These are phyloP conservation scores for Odocoileus virginianus DNA, from an alignment of 2,113 vertebrate species.

Conservation along the genomic window DNA sequence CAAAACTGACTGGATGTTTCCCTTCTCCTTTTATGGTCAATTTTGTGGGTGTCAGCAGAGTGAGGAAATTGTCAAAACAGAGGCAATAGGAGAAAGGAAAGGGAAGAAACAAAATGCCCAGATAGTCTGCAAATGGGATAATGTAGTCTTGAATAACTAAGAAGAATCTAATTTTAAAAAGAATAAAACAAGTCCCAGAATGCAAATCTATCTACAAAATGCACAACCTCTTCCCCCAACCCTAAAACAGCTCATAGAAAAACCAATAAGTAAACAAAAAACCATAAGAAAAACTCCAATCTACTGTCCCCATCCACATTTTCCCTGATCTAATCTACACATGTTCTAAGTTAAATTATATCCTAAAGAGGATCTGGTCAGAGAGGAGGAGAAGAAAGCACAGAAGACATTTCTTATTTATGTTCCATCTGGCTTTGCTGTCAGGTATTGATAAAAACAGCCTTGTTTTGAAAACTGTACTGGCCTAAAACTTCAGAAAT, in stretches of 20 bases:
- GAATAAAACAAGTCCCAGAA: slow-evolving; percentile 4
- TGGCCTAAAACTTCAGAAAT: slow-evolving; percentile 8
- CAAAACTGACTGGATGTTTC: slow-evolving; percentile 42
- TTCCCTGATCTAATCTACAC: neutral
- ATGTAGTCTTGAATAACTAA: slow-evolving; percentile 37
- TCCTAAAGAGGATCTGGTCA: neutral
- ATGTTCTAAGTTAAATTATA: neutral
- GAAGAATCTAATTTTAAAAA: slow-evolving; percentile 56
- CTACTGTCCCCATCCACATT: neutral
- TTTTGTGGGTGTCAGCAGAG: slow-evolving; percentile 46
- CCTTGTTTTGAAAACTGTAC: neutral
- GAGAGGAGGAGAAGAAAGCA: neutral
- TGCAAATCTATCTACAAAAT: neutral
- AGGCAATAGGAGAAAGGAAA: slow-evolving; percentile 6
- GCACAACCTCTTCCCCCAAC: neutral
- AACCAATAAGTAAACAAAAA: slow-evolving; percentile 1
- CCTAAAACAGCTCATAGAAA: neutral
- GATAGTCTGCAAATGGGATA: slow-evolving; percentile 42
- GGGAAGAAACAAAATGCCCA: slow-evolving; percentile 50
- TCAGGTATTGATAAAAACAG: neutral
- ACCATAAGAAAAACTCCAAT: neutral
- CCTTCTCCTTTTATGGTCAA: slow-evolving; percentile 61
- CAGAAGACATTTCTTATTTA: neutral
- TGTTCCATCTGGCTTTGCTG: neutral
- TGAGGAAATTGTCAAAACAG: slow-evolving; percentile 45